Evolutionary conservation across 92 coral and sea anemone genomes (phyloP), one percentile per base, ranked within the genome.

Genomic region (Palythoa grandiflora): DNA sequence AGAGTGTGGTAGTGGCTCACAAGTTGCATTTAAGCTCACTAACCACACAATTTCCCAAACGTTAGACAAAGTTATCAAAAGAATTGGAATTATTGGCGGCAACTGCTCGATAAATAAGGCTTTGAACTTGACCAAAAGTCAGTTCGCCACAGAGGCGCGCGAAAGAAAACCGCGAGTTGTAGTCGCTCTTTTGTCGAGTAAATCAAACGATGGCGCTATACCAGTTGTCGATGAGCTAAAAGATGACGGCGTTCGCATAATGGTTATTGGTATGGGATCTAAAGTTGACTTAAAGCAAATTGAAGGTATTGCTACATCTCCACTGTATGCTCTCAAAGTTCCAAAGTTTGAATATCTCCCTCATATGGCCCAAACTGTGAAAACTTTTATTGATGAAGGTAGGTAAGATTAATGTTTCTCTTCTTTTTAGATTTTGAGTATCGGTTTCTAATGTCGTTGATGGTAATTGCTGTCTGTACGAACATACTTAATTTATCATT

Each of bases 131-230:
- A 40, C 89, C 19, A 61, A 83, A 65, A 68, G 2, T 19, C 52
- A 78, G 20, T 73, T 88, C 2, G 71, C 44, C n/a, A 21, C 28
- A 28, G 84, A 21, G 77, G 61, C 71, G 73, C 90, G 66, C 38
- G 57, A 38, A 35, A 90, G 47, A 63, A 60, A 74, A 21, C 83
- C 91, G 47, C 86, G 68, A 51, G 91, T 84, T 19, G 57, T 92
- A 44, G 87, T 93, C 37, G 76, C 89, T 28, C 84, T 93, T 44
- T 57, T 89, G 77, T 89, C 90, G 28, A 92, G 96, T 63, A 89
- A 87, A 83, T 89, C 94, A 17, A 87, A 65, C 36, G 92, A 87
- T 28, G 70, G 84, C 9, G 91, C 75, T 59, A 80, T 53, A 2
- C 48, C 10, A 17, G 90, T 66, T 15, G 93, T 93, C 3, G 79